Conservation (phyloP, 2,113 vertebrate species). For the Centrocercus urophasianus region DNA sequence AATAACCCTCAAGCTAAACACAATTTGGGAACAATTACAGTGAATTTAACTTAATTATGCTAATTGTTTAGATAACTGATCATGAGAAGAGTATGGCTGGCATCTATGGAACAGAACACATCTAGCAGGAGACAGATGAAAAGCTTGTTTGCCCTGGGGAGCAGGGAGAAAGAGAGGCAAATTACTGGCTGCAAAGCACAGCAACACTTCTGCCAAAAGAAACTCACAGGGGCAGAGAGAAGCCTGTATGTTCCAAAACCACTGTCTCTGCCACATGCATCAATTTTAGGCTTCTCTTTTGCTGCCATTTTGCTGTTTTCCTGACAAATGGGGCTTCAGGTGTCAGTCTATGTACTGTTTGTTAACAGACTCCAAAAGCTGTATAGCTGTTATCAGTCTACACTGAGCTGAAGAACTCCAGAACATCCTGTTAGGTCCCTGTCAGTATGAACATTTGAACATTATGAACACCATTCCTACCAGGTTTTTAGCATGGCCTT, state of each 20-base stretch:
- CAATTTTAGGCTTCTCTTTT: background rate
- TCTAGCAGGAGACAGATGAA: constrained; percentile 6
- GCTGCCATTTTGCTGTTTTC: background rate
- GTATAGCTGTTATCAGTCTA: background rate
- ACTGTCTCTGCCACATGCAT: background rate
- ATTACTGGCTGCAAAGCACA: background rate
- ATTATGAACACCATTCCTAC: background rate
- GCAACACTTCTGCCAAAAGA: background rate
- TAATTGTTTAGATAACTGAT: constrained; percentile 24
- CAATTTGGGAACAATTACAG: background rate
- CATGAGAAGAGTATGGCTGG: background rate
- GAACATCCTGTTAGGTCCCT: background rate
- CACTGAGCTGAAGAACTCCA: background rate
- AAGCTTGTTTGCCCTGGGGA: background rate
- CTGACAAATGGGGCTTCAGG: background rate
- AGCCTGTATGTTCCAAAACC: background rate
- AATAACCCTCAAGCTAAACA: background rate
- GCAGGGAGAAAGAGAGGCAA: background rate
- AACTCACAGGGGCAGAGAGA: background rate
- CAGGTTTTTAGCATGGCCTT: background rate
- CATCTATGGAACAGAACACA: constrained; percentile 10
- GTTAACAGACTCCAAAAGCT: background rate
- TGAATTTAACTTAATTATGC: constrained; percentile 19
- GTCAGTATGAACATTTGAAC: background rate
- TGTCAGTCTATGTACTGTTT: background rate